Base-by-base conservation (phyloP, 2,888 invertebrate species). In the Nomada fabriciana region DNA sequence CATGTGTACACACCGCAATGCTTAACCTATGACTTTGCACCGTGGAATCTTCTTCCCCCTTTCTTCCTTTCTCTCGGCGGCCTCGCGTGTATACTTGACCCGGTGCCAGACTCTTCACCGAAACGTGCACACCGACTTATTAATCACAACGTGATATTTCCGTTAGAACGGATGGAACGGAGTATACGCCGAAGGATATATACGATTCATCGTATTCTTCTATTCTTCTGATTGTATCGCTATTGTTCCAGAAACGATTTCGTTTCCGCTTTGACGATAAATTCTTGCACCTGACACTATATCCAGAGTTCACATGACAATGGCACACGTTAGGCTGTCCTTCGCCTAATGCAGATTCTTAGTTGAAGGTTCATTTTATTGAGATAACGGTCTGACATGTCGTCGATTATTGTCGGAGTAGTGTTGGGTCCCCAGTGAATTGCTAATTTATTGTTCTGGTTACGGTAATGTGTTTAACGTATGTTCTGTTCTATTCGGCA, bases 111-210 rank as follows among this genome's bases (percentile, higher is more conserved):
- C 77, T 68, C 71, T 71, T 78, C 57, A 73, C 79, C 81, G 75
- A 85, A 76, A 87, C 87, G 60, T 78, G 83, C 83, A 76, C 71
- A 60, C 69, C 83, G 80, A 83, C 86, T 90, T 88, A 91, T 91
- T 90, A 91, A 91, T 91, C 90, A 91, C 85, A 67, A 50, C 81
- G 76, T 84, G 88, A 88, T 86, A 89, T 89, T 87, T 82, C 87
- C 86, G 72, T 78, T 63, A 47, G n/a, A 67, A 61, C 59, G 59
- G 76, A 29, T 72, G 61, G 60, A 43, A 59, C 57, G n/a, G 50
- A 74, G 65, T 13, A 64, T 47, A 15, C 3, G 65, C 55, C n/a
- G 23, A 47, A 55, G 36, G 43, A 76, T 55, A 55, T 13, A 53
- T 75, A 69, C 25, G 55, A 76, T 73, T 61, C 53, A 13, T 15